phyloP scores from a whole-genome alignment of 2,113 vertebrate species.

The Lichenostomus cassidix region DNA sequence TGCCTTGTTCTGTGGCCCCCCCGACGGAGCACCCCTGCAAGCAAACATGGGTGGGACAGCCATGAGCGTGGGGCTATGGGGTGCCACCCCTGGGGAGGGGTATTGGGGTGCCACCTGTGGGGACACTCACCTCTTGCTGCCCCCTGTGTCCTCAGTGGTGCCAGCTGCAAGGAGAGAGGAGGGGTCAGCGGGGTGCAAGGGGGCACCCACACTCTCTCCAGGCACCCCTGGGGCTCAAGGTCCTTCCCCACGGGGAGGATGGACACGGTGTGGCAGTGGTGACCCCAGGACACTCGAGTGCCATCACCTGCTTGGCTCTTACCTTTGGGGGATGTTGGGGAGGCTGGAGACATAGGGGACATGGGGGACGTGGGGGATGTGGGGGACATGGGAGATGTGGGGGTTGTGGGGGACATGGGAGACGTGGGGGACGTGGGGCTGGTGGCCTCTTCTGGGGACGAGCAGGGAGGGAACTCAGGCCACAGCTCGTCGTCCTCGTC shows the following conservation, averaged over 20 bases:
- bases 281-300: not conserved
- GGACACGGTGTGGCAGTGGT: not conserved
- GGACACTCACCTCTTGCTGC: not conserved
- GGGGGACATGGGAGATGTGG: not conserved
- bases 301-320: not conserved
- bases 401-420: not conserved
- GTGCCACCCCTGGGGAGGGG: not conserved
- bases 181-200: not conserved
- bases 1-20: rapidly evolving
- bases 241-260: not conserved
- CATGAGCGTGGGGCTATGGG: too few species aligned
- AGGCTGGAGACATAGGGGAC: not conserved
- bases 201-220: rapidly evolving
- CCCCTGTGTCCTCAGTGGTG: not conserved
- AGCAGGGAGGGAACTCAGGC: conserved; percentile 51
- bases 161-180: not conserved
- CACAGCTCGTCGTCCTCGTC: conserved; percentile 35
- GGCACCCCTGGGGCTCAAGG: not conserved
- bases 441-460: conserved; percentile 31
- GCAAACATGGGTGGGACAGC: not conserved
- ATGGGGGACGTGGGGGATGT: not conserved
- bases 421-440: not conserved
- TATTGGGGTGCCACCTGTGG: too few species aligned
- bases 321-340: conserved; percentile 31
- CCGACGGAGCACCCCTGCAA: not conserved